Evolutionary conservation across 2,113 vertebrate species (phyloP).

Genomic region (Psilopsiagon aurifrons): DNA sequence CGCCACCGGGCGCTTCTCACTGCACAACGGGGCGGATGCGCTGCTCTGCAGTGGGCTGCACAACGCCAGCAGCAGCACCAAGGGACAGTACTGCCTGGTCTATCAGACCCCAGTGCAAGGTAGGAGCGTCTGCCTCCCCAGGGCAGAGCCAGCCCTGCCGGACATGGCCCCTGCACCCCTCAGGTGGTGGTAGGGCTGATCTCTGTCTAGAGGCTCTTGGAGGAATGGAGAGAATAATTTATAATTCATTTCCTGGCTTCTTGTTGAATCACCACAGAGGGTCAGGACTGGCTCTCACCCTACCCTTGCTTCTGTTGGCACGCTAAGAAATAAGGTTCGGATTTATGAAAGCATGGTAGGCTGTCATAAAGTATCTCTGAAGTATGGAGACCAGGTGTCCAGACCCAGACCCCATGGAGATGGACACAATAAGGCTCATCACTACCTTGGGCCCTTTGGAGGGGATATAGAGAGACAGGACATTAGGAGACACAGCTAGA

Average conservation of each 20-base stretch:
- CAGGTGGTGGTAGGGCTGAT: not conserved
- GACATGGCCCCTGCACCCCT: fast-evolving
- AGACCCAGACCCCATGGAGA: not conserved
- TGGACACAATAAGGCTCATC: fast-evolving
- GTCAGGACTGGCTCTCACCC: not conserved
- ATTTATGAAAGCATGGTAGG: not conserved
- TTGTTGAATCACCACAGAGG: not conserved
- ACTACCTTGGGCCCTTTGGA: not conserved
- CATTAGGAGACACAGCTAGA: not conserved
- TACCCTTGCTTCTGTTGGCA: not conserved
- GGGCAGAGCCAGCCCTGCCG: not conserved
- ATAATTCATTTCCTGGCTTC: not conserved
- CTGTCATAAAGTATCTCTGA: not conserved
- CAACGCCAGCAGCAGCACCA: not conserved
- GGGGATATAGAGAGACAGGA: not conserved
- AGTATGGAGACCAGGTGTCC: not conserved
- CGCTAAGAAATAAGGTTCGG: not conserved
- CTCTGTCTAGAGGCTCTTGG: not conserved
- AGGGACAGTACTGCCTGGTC: constrained; percentile 77
- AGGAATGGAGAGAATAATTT: not conserved
- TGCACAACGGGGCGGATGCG: constrained; percentile 68
- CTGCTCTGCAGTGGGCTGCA: constrained; percentile 64
- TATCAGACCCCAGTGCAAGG: constrained; percentile 94
- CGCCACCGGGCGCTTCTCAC: constrained; percentile 78
- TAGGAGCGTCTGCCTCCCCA: constrained; percentile 19